A percentile compares a stretch with the other conserved stretches of the same genome.
Conservation (phyloP, 2,888 invertebrate species). For the Lordiphosa fenestrarum region DNA sequence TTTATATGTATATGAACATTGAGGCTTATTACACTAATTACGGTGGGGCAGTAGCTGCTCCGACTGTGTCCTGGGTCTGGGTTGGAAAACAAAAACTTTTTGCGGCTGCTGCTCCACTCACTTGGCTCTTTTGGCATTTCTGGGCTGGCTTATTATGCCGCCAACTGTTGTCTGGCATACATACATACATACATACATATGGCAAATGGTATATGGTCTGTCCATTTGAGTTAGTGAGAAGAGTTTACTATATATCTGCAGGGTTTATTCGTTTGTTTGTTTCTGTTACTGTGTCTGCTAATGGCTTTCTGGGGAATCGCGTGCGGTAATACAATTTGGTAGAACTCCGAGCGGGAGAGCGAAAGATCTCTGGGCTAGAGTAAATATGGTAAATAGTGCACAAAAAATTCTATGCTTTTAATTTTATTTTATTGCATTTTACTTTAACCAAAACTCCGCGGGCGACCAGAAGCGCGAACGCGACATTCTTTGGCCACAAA, state of each 20-base stretch:
- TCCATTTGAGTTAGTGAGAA: constrained; percentile 9
- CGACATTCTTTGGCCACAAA: constrained; percentile 61
- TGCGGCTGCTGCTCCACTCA: constrained; percentile 40
- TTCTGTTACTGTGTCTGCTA: constrained; percentile 52
- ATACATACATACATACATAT: no score
- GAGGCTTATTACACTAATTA: constrained; percentile 73
- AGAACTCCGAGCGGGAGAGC: constrained; percentile 24
- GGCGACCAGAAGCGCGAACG: constrained; percentile 19
- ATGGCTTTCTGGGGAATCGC: constrained; percentile 71
- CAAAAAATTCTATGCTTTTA: constrained; percentile 54
- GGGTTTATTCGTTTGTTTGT: constrained; percentile 33
- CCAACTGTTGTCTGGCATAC: constrained; percentile 4
- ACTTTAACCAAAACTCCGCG: constrained; percentile 53
- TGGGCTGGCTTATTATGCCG: constrained; percentile 52
- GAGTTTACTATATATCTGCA: constrained; percentile 25
- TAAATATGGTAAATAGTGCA: constrained; percentile 33
- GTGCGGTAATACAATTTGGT: constrained; percentile 67
- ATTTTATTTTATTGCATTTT: constrained; percentile 65
- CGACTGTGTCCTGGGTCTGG: constrained; percentile 2
- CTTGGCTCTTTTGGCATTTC: constrained; percentile 4
- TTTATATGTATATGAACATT: constrained; percentile 32
- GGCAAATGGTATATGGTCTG: background rate
- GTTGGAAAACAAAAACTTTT: constrained; percentile 47
- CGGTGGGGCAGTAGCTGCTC: constrained; percentile 41
- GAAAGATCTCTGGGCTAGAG: constrained; percentile 21